Conservation (phyloP, 2,113 vertebrate species). For the Pitta sordida region DNA sequence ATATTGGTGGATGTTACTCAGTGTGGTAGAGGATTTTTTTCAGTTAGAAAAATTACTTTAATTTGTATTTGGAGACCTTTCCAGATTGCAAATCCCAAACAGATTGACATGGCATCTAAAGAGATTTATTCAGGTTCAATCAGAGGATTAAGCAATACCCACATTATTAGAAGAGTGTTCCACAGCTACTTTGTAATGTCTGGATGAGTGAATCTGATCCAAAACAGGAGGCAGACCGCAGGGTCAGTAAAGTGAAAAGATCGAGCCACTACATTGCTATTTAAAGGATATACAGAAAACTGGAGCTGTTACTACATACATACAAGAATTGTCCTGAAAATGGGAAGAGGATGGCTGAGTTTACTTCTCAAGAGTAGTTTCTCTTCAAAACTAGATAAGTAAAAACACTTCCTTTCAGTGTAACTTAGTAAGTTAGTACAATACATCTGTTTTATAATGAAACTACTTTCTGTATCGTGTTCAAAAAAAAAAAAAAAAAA, state of each 20-base stretch:
- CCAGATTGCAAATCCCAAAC: conserved; percentile 18
- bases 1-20: not conserved
- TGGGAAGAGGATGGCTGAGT: not conserved
- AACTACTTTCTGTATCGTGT: not conserved
- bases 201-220: not conserved
- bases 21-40: not conserved
- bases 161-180: not conserved
- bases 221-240: not conserved
- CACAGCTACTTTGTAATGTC: not conserved
- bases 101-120: not conserved
- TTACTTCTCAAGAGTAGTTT: not conserved
- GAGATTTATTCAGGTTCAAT: not conserved
- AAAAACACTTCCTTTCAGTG: not conserved
- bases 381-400: not conserved
- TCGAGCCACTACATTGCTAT: not conserved
- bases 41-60: not conserved
- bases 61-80: not conserved
- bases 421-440: not conserved
- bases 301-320: not conserved
- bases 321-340: not conserved
- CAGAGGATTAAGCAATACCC: conserved; percentile 2
- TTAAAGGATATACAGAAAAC: not conserved
- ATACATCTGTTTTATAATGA: not conserved
- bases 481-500: no score
- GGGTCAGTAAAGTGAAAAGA: not conserved